These are phyloP conservation scores for Caenorhabditis virilis DNA, from an alignment of 2,888 invertebrate genomes.

Conservation along the genomic window DNA sequence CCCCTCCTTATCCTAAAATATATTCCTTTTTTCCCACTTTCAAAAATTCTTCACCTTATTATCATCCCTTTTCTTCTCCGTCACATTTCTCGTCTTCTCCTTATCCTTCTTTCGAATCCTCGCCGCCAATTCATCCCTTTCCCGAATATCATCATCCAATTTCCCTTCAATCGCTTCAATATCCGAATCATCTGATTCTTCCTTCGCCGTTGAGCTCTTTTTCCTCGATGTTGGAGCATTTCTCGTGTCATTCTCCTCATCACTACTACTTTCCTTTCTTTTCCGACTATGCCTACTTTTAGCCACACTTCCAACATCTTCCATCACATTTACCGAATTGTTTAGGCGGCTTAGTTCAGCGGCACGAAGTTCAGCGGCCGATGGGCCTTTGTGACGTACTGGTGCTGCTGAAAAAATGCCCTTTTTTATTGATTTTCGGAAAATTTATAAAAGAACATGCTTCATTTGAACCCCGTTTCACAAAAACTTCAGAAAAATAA, in stretches of 20 bases:
- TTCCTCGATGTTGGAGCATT: conserved; percentile 22
- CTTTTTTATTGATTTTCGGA: too few relatives aligned
- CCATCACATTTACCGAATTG: conserved; percentile 26
- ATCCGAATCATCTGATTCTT: conserved; percentile 52
- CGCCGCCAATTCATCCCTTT: conserved; percentile 90
- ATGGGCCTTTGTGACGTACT: conserved; percentile 32
- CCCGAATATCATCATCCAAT: conserved; percentile 69
- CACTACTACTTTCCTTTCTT: conserved; percentile 46
- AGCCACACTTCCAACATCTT: conserved; percentile 8
- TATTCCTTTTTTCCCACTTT: too few relatives aligned
- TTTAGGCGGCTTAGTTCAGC: conserved; percentile 36
- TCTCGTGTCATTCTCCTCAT: conserved; percentile 42
- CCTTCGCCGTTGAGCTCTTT: conserved; percentile 3
- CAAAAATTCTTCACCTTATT: too few relatives aligned
- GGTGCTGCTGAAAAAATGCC: background rate
- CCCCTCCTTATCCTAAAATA: conserved; percentile 33
- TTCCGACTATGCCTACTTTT: conserved; percentile 16
- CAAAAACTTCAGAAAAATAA: too few relatives aligned
- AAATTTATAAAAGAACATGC: too few relatives aligned
- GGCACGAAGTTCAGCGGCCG: conserved; percentile 33
- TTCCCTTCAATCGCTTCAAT: conserved; percentile 52
- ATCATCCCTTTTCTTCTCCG: conserved; percentile 62
- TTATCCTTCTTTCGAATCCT: conserved; percentile 88
- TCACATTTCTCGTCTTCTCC: conserved; percentile 82
- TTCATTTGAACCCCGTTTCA: too few relatives aligned